phyloP scores from a whole-genome alignment of 1,140 invertebrate species.

The Pseudomyrmex pallidus region DNA sequence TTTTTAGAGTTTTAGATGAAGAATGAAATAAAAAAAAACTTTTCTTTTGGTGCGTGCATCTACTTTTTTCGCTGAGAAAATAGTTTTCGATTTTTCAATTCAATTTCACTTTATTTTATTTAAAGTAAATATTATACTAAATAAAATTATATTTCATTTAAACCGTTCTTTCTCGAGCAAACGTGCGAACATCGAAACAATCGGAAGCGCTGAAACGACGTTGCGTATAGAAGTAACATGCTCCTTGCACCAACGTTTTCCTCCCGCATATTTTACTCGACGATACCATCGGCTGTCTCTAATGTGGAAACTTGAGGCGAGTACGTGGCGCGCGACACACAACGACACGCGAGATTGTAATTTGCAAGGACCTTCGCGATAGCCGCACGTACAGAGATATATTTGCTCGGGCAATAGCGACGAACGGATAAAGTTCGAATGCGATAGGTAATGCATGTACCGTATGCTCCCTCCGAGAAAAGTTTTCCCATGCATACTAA shows the following conservation, averaged over 20 bases:
- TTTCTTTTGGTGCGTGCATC: no score
- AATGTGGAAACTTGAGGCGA: conserved; percentile 8
- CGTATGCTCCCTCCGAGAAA: conserved; percentile 30
- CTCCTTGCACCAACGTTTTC: neutral
- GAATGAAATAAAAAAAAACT: no score
- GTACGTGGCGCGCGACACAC: neutral
- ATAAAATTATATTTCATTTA: no score
- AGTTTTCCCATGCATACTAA: conserved; percentile 76
- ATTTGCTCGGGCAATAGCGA: neutral
- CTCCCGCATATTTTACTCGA: neutral
- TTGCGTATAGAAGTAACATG: neutral
- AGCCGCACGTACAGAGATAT: neutral
- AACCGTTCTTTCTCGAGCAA: neutral
- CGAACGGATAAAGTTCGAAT: conserved; percentile 6
- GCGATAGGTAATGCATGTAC: neutral
- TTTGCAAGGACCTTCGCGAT: conserved; percentile 30
- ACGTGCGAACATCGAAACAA: no score
- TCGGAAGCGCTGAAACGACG: no score
- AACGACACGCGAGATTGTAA: conserved; percentile 37
- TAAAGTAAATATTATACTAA: no score
- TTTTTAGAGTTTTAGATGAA: no score
- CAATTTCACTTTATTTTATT: no score
- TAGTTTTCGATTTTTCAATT: no score
- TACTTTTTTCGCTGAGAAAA: no score
- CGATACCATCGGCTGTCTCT: conserved; percentile 28